phyloP scores from a whole-genome alignment of 2,888 invertebrate species.

The Luperina nickerlii region DNA sequence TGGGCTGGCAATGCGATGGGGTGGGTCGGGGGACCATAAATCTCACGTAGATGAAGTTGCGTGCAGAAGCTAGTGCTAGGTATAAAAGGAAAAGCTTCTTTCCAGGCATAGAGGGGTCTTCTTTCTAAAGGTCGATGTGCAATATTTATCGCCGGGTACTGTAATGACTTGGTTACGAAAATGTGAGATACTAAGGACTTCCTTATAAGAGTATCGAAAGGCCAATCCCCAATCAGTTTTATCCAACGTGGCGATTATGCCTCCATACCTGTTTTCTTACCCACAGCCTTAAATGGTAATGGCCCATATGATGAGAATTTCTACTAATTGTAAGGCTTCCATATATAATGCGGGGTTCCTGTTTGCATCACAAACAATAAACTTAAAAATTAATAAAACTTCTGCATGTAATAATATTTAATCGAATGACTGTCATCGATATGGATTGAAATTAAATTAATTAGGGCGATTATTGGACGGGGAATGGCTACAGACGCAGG shows the following conservation, averaged over 20 bases:
- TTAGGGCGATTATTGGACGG: slow-evolving; percentile 43
- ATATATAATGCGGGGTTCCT: background rate
- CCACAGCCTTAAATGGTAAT: background rate
- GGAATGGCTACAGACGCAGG: slow-evolving; percentile 17
- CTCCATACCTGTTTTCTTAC: too few species aligned
- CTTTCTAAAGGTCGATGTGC: too few species aligned
- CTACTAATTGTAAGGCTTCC: background rate
- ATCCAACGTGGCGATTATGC: too few species aligned
- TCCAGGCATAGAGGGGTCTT: too few species aligned
- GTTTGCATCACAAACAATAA: slow-evolving; percentile 24
- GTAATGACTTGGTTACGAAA: background rate
- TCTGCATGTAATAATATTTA: slow-evolving; percentile 43
- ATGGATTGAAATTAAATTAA: slow-evolving; percentile 51
- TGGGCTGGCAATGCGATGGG: too few species aligned
- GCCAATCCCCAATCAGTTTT: background rate
- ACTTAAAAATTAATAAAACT: slow-evolving; percentile 24
- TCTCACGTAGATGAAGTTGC: too few species aligned
- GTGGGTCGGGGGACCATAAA: too few species aligned
- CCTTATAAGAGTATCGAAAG: background rate
- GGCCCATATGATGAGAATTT: background rate
- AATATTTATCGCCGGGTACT: too few species aligned
- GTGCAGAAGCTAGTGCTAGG: too few species aligned
- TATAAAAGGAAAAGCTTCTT: too few species aligned
- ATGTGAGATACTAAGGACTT: background rate
- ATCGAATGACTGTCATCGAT: slow-evolving; percentile 54